Conservation (phyloP, 2,113 vertebrate species). For the Glaucidium brasilianum region DNA sequence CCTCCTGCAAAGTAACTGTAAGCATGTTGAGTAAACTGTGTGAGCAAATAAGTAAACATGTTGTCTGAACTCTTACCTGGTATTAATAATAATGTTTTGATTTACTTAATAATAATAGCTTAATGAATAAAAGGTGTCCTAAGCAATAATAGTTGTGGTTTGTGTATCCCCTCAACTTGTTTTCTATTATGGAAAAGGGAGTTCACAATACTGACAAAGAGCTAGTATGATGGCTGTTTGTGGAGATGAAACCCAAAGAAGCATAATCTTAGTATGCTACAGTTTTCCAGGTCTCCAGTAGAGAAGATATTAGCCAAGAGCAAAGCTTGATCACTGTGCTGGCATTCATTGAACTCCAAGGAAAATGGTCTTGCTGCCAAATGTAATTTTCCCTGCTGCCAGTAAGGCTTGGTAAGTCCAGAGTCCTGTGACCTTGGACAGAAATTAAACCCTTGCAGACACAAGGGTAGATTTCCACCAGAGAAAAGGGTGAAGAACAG, state of each 20-base stretch:
- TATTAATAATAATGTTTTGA: neutral
- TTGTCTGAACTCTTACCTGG: neutral
- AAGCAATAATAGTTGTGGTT: neutral
- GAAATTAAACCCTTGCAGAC: neutral
- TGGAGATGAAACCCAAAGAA: neutral
- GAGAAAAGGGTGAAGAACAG: neutral
- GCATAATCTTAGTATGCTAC: neutral
- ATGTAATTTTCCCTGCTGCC: neutral
- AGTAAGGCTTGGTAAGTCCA: neutral
- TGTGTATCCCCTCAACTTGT: neutral
- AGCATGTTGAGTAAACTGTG: neutral
- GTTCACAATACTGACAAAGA: neutral
- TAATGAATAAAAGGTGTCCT: neutral
- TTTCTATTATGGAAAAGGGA: neutral
- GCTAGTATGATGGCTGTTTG: neutral
- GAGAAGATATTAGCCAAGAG: neutral
- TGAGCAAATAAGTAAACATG: neutral
- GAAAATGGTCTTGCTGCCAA: conserved; percentile 21
- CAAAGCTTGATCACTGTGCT: neutral
- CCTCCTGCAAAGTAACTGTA: neutral
- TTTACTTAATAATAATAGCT: neutral
- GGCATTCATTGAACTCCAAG: neutral
- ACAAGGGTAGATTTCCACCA: neutral
- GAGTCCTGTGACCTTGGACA: neutral
- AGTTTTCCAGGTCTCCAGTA: neutral